Conservation (phyloP, 2,888 invertebrate species). For the Drosophila acutilabella region DNA sequence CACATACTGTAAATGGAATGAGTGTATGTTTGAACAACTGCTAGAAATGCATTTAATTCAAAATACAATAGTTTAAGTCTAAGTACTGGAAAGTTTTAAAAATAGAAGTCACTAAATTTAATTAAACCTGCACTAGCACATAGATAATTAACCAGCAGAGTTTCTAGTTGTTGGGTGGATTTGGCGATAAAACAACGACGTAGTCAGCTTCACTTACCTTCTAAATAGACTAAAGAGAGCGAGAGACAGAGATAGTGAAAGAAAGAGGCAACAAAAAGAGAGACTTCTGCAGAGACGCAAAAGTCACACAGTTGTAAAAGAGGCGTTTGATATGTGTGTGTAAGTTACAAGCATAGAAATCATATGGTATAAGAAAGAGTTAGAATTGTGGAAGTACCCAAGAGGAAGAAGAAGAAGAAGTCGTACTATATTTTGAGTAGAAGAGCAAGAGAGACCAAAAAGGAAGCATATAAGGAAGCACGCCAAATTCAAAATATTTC, state of each 20-base stretch:
- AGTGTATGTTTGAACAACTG: conserved; percentile 18
- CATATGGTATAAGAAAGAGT: conserved; percentile 43
- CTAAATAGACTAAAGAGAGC: conserved; percentile 23
- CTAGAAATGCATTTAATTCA: conserved; percentile 39
- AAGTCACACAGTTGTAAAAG: conserved; percentile 13
- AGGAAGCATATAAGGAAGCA: conserved; percentile 42
- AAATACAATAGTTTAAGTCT: conserved; percentile 44
- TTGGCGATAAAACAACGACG: conserved; percentile 30
- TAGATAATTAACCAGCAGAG: conserved; percentile 9
- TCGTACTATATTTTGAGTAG: conserved; percentile 24
- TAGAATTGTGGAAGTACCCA: conserved; percentile 22
- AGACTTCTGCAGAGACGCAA: conserved; percentile 20
- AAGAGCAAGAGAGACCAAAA: conserved; percentile 43
- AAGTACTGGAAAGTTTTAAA: conserved; percentile 25
- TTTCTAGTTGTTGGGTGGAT: conserved; percentile 6
- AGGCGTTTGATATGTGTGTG: conserved; percentile 37
- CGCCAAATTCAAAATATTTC: conserved; percentile 27
- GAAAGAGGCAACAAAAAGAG: conserved; percentile 5
- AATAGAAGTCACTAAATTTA: conserved; percentile 47
- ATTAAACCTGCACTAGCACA: conserved; percentile 63
- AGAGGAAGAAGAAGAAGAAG: conserved; percentile 10
- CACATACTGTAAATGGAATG: background rate
- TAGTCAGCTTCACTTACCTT: conserved; percentile 57
- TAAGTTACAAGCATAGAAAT: conserved; percentile 44
- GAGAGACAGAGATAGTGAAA: background rate